These are phyloP conservation scores for Drosophila pandora DNA, from an alignment of 1,140 invertebrate species.

Conservation along the genomic window DNA sequence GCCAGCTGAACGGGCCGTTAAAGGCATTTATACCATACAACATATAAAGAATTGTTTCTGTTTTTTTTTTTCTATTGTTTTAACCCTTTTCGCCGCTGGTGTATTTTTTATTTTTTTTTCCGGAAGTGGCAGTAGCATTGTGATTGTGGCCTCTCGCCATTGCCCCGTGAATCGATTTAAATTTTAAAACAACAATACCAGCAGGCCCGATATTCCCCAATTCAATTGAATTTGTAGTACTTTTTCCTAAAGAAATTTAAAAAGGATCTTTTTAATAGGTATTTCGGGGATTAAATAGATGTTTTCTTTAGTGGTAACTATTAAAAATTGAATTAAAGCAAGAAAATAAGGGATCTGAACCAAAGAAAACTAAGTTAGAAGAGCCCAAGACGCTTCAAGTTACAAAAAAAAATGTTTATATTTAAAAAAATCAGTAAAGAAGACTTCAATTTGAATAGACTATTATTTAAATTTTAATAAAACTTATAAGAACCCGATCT, in stretches of 20 bases:
- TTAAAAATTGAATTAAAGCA: no score
- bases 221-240: constrained; percentile 51
- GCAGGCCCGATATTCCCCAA: constrained; percentile 8
- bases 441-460: no score
- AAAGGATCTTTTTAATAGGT: no score
- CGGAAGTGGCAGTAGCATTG: constrained; percentile 50
- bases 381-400: no score
- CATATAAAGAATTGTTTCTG: constrained; percentile 73
- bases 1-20: constrained; percentile 77
- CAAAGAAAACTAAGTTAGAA: no score
- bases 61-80: background rate
- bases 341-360: no score
- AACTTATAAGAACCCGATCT: no score
- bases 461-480: no score
- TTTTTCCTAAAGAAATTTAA: constrained; percentile 26
- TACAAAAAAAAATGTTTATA: no score
- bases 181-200: constrained; percentile 16
- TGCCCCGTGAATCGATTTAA: constrained; percentile 65
- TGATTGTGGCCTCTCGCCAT: constrained; percentile 54
- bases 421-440: no score
- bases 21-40: constrained; percentile 61
- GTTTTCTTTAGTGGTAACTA: no score
- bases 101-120: constrained; percentile 47
- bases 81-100: constrained; percentile 19
- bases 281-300: no score